A percentile compares a stretch with the other conserved stretches of the same genome.
These are phyloP conservation scores for Drosophila nigricruria DNA, from an alignment of 2,888 invertebrate species.

Conservation along the genomic window DNA sequence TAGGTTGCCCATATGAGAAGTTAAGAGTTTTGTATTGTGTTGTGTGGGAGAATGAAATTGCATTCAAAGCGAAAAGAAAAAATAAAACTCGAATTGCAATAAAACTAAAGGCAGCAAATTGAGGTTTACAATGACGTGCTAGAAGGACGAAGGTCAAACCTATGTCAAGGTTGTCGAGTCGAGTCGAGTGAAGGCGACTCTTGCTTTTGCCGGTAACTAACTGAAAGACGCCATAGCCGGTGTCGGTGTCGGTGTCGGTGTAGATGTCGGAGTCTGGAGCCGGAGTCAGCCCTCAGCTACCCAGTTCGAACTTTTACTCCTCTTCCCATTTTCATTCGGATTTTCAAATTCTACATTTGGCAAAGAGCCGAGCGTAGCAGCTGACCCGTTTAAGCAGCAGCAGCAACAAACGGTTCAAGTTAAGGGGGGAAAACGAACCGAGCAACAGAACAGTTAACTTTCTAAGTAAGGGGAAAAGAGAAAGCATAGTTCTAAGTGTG, in stretches of 20 bases:
- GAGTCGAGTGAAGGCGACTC: not conserved
- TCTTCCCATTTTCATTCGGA: not conserved
- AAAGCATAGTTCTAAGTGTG: no score
- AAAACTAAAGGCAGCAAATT: not conserved
- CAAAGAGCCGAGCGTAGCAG: slow-evolving; percentile 14
- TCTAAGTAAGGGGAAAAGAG: not conserved
- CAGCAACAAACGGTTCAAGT: no score
- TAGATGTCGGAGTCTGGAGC: not conserved
- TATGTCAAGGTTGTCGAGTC: slow-evolving; percentile 57
- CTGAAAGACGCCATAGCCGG: slow-evolving; percentile 12
- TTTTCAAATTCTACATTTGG: not conserved
- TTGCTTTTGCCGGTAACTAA: slow-evolving; percentile 17
- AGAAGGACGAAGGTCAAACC: slow-evolving; percentile 46
- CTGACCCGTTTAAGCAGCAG: slow-evolving; percentile 21
- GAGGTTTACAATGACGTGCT: slow-evolving; percentile 11
- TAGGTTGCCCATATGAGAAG: no score
- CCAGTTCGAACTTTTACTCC: not conserved
- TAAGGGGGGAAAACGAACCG: not conserved
- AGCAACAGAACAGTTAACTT: not conserved
- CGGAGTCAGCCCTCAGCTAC: not conserved
- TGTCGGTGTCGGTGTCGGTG: not conserved
- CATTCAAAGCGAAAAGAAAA: not conserved
- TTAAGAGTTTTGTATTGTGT: not conserved
- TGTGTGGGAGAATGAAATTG: not conserved
- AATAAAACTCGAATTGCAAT: not conserved